These are phyloP conservation scores for Nibea albiflora DNA, from an alignment of 2,113 vertebrate genomes.

Conservation along the genomic window DNA sequence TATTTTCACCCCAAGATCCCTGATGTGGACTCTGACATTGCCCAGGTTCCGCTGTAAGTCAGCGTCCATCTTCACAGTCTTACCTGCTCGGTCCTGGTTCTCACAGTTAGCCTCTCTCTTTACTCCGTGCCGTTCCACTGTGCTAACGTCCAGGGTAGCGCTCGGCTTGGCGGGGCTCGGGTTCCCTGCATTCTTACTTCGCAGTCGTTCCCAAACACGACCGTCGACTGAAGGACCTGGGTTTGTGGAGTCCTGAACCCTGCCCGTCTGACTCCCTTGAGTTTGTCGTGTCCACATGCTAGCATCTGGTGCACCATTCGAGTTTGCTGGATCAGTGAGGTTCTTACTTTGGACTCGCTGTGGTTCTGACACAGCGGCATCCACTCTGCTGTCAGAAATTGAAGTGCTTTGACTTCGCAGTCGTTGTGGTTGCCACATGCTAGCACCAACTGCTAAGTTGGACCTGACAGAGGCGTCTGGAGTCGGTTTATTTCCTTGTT, in stretches of 20 bases:
- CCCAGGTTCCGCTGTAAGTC: conserved; percentile 62
- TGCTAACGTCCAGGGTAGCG: not conserved
- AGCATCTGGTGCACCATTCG: not conserved
- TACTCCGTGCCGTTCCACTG: conserved; percentile 15
- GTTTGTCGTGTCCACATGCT: conserved; percentile 9
- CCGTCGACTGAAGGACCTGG: not conserved
- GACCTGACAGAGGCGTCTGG: not conserved
- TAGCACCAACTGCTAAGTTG: not conserved
- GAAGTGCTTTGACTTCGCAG: not conserved
- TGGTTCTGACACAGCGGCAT: not conserved
- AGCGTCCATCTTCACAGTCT: conserved; percentile 48
- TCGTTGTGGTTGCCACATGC: conserved; percentile 35
- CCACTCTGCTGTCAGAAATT: conserved; percentile 18
- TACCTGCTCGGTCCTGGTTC: not conserved
- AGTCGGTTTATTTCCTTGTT: not conserved
- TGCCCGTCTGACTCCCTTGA: not conserved
- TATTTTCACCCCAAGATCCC: conserved; percentile 56
- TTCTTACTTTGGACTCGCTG: not conserved
- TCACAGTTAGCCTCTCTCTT: conserved; percentile 17
- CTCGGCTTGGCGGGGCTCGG: not conserved
- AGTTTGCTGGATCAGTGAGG: not conserved
- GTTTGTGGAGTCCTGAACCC: not conserved
- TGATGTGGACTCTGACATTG: conserved; percentile 66
- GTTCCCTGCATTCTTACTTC: not conserved
- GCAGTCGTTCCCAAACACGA: conserved; percentile 2